A percentile compares a stretch with the other conserved stretches of the same genome.
Conservation (phyloP, 2,113 vertebrate species). For the Alethe castanea region DNA sequence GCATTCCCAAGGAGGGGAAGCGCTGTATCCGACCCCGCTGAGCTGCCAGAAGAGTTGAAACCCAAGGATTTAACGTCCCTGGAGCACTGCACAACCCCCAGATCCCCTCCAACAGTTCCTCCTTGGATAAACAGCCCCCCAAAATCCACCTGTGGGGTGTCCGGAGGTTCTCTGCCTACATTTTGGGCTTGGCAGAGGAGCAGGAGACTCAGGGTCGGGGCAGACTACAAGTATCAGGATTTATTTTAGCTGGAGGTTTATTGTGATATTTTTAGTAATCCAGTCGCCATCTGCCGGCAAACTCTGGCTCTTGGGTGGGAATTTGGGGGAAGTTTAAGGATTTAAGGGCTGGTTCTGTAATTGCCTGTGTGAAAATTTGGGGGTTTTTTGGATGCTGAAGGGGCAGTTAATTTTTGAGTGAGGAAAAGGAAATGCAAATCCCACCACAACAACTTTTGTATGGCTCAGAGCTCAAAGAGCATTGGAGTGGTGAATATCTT, state of each 20-base stretch:
- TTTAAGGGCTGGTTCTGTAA: background rate
- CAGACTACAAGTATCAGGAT: background rate
- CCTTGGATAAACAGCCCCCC: background rate
- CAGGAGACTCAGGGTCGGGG: accelerated
- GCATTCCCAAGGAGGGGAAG: background rate
- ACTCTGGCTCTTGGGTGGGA: accelerated
- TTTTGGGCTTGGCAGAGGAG: background rate
- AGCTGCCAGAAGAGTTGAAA: background rate
- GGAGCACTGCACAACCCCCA: accelerated
- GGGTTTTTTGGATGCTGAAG: accelerated
- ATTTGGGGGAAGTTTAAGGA: background rate
- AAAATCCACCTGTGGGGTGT: background rate
- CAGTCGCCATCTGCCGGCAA: background rate
- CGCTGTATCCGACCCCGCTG: accelerated
- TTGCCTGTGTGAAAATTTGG: accelerated
- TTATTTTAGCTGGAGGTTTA: background rate
- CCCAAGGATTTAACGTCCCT: accelerated
- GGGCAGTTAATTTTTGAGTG: accelerated
- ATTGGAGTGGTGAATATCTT: accelerated
- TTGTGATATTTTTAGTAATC: background rate
- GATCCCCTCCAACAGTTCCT: accelerated
- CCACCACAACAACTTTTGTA: accelerated
- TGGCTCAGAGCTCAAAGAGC: accelerated
- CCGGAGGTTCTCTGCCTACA: background rate
- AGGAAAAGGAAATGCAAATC: background rate